Evolutionary conservation across 2,888 invertebrate species (phyloP).

Genomic region (Chouioia cunea): DNA sequence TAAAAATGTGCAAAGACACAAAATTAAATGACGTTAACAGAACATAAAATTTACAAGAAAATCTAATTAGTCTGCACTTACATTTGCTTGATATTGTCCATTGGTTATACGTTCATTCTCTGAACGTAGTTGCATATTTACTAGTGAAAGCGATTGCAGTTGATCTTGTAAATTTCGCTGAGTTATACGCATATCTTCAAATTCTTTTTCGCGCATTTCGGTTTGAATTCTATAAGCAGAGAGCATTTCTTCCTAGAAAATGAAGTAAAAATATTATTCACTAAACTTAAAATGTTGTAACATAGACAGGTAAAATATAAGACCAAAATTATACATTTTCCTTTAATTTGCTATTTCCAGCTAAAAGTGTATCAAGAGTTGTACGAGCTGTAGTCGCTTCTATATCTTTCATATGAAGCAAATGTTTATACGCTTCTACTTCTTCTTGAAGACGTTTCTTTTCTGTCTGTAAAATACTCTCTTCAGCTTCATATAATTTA

Average conservation of each 20-base stretch:
- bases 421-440: background rate
- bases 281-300: background rate
- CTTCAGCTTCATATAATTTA: conserved; percentile 53
- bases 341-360: conserved; percentile 15
- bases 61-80: conserved; percentile 20
- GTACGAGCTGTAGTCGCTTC: background rate
- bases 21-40: too few relatives aligned
- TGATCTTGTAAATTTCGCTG: conserved; percentile 39
- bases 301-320: background rate
- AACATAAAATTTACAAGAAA: too few relatives aligned
- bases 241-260: conserved; percentile 34
- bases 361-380: conserved; percentile 10
- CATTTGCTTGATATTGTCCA: conserved; percentile 8
- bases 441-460: conserved; percentile 31
- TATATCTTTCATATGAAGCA: background rate
- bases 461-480: conserved; percentile 48
- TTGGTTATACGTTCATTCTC: conserved; percentile 33
- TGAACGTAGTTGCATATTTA: conserved; percentile 26
- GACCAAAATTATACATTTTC: conserved; percentile 25
- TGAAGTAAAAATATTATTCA: conserved; percentile 2
- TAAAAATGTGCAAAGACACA: too few relatives aligned
- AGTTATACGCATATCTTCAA: conserved; percentile 31
- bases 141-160: conserved; percentile 35
- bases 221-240: conserved; percentile 35
- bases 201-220: conserved; percentile 34